A percentile compares a stretch with the other conserved stretches of the same genome.
Evolutionary conservation across 1,140 invertebrate species (phyloP).

Genomic region (Pomacea maculata): DNA sequence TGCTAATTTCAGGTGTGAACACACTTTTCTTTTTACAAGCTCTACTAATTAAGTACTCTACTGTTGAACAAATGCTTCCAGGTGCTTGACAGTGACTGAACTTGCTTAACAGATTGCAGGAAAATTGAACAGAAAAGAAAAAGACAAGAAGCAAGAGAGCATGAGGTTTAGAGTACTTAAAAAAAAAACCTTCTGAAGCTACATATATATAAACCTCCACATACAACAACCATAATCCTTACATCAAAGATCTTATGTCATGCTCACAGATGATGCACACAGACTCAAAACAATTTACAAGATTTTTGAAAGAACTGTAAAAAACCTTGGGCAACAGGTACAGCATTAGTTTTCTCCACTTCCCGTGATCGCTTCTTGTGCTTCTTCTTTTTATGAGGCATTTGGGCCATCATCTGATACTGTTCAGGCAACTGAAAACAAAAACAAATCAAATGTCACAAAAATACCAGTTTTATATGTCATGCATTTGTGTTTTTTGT

Average conservation of each 20-base stretch:
- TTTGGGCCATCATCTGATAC: constrained; percentile 91
- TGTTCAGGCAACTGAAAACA: constrained; percentile 87
- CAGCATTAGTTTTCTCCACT: constrained; percentile 71
- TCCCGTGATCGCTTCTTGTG: constrained; percentile 89
- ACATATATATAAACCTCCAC: too few relatives aligned
- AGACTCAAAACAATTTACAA: background rate
- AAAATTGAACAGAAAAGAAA: background rate
- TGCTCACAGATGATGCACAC: background rate
- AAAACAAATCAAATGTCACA: constrained; percentile 35
- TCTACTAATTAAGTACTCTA: too few relatives aligned
- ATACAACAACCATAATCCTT: too few relatives aligned
- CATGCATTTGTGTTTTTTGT: background rate
- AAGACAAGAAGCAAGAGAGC: background rate
- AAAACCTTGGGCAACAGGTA: constrained; percentile 58
- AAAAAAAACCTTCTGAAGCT: too few relatives aligned
- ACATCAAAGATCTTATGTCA: background rate
- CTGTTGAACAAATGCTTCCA: too few relatives aligned
- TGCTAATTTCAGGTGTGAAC: too few relatives aligned
- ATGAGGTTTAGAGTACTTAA: too few relatives aligned
- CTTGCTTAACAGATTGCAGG: too few relatives aligned
- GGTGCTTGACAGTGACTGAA: too few relatives aligned
- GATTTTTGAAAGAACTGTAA: background rate
- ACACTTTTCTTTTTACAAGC: too few relatives aligned
- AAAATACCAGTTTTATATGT: background rate
- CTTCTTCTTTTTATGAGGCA: constrained; percentile 87